Conservation (phyloP, 1,140 invertebrate genomes). For the Mya arenaria region DNA sequence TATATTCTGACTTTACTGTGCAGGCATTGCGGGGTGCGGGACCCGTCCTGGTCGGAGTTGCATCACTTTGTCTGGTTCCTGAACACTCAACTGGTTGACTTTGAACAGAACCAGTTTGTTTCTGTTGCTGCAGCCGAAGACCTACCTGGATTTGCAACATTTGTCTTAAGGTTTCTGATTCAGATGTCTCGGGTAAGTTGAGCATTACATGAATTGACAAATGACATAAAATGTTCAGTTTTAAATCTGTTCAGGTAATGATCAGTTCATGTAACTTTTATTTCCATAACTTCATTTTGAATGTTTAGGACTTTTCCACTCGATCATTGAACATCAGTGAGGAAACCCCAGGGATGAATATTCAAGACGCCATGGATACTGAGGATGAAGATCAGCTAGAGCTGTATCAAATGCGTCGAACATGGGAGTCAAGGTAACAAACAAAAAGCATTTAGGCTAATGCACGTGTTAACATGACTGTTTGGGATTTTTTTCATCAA, state of each 20-base stretch:
- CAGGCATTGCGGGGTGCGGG: constrained; percentile 65
- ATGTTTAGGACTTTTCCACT: not conserved
- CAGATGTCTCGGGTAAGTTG: not conserved
- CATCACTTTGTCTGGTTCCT: constrained; percentile 70
- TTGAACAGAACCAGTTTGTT: constrained; percentile 67
- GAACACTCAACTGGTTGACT: constrained; percentile 66
- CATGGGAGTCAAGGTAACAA: constrained; percentile 77
- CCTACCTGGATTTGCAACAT: constrained; percentile 67
- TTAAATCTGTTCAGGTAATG: too few relatives aligned
- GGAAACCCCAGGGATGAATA: not conserved
- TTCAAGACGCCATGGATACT: constrained; percentile 16
- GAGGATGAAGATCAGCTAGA: constrained; percentile 57
- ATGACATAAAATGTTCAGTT: too few relatives aligned
- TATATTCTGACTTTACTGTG: constrained; percentile 9
- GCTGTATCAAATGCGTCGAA: constrained; percentile 69
- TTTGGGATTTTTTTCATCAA: too few relatives aligned
- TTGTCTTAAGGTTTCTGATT: constrained; percentile 22
- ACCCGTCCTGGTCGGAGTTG: constrained; percentile 74
- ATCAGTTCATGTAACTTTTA: not conserved
- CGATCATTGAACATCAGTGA: not conserved
- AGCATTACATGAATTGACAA: too few relatives aligned
- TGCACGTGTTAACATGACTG: too few relatives aligned
- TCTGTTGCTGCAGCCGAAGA: constrained; percentile 32
- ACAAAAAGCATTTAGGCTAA: too few relatives aligned
- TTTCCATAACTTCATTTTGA: too few relatives aligned